Evolutionary conservation across 2,113 vertebrate species (phyloP), one percentile per base, ranked within the genome.

Genomic region (Ranitomeya variabilis): DNA sequence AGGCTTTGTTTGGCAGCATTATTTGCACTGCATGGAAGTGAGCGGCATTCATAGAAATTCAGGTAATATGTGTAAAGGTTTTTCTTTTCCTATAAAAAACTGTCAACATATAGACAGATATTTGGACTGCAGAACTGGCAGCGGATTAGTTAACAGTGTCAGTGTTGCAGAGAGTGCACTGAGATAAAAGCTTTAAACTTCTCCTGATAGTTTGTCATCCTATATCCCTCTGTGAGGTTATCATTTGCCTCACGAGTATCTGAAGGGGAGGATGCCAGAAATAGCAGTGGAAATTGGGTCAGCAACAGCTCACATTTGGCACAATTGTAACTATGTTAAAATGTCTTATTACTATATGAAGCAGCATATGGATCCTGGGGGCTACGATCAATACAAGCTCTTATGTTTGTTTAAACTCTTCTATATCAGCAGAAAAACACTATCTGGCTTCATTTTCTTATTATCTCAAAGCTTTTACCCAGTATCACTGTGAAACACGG

Each of bases 231-330:
- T 59, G 69, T 15, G 82, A 76, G 69, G 83, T 76, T 86, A 66
- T 86, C 74, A 55, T 77, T 78, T 64, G 37, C 76, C 45, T 31
- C 76, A 55, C 59, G 64, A 71, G 23, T 66, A 80, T 71, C 60
- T 57, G 62, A 80, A 87, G 64, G 86, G 55, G n/a, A 71, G 37
- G 60, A 62, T n/a, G 80, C 87, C 69, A 74, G 52, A 59, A 88
- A 88, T 82, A 83, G 69, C 79, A 74, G 31, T 23, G 37, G 52
- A 88, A 88, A 83, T 77, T 77, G 67, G 87, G 80, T 88, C 87
- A 83, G 80, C 80, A 15, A 13, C 80, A 83, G 55, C 37, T 80
- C 67, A 83, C 69, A 31, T 83, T 76, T 67, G 59, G 69, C 84
- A 74, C 69, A 62, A 23, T 69, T 15, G 64, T 57, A 86, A 60